Evolutionary conservation across 2,113 vertebrate species (phyloP), one percentile per base, ranked within the genome.

Genomic region (Lampris megalopsis): DNA sequence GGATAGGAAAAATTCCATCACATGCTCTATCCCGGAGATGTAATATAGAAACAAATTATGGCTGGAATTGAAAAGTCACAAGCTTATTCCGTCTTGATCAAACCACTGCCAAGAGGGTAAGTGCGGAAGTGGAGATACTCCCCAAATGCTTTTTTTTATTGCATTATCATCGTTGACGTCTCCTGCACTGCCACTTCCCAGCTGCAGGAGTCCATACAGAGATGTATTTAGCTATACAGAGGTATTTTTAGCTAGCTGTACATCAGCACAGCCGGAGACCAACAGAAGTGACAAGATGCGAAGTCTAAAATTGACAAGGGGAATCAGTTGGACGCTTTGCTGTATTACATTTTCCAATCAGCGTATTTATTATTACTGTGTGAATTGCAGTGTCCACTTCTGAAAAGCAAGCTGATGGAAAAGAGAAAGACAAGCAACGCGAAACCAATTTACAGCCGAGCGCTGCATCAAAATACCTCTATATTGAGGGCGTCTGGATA

Each of bases 1-100:
- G 74, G 85, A 95, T 90, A 94, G 95, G 96, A 97, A 96, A 94
- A 95, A 96, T 97, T 97, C 96, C 95, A 98, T 99, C 97, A 97
- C 96, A 94, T 95, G 94, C 96, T 96, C 95, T 93, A 94, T 92
- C 94, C 81, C 70, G 89, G 84, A 94, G 96, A 96, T 97, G 95
- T 93, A 97, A 98, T 98, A 99, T 95, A 95, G 97, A 97, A 99
- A 99, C 97, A 99, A 99, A 99, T 99, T 98, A 98, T 97, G 96
- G 95, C 95, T 90, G 96, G 96, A 98, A 99, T 98, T 98, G 98
- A 97, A 99, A 99, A 99, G 97, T 98, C 97, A 97, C 95, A 94
- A 92, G 93, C 96, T 98, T 97, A 97, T 98, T 97, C 96, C 93
- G 91, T 97, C 96, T 97, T 98, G 97, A 98, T 99, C 96, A 98